A percentile compares a stretch with the other conserved stretches of the same genome.
Evolutionary conservation across 1,140 invertebrate species (phyloP).

Genomic region (Cotesia chilonis): DNA sequence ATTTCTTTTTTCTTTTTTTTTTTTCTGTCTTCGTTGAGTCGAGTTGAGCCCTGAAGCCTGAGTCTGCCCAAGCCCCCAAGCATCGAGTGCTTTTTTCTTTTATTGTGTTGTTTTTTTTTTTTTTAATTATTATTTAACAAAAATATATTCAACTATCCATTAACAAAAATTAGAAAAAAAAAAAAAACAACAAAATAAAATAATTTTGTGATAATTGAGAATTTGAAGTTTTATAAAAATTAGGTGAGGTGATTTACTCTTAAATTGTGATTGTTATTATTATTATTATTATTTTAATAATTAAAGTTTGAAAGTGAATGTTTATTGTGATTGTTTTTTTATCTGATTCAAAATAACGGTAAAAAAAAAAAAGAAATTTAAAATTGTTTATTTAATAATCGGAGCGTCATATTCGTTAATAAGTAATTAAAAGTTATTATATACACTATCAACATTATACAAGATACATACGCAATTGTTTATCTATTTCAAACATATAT

Average conservation of each 20-base stretch:
- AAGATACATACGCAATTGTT: constrained; percentile 14
- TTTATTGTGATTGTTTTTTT: no score
- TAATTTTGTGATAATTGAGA: not conserved
- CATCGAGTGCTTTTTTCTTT: constrained; percentile 16
- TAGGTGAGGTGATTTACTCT: no score
- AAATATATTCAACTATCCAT: not conserved
- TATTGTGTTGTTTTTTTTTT: not conserved
- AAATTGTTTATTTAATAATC: not conserved
- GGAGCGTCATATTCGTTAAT: constrained; percentile 11
- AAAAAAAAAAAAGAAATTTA: not conserved
- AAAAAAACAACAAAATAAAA: not conserved
- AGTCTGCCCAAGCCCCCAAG: not conserved
- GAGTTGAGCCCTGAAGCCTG: no score
- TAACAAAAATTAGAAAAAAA: not conserved
- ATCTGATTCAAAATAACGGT: not conserved
- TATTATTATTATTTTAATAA: no score
- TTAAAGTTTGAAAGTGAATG: no score
- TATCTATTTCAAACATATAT: constrained; percentile 9
- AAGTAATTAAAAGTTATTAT: not conserved
- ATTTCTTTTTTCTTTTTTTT: not conserved
- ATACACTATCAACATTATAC: not conserved
- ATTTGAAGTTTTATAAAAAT: no score
- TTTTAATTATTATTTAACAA: not conserved
- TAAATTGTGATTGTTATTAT: no score
- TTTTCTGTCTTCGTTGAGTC: not conserved